Percentiles rank a stretch among this genome's conserved stretches.
phyloP scores from a whole-genome alignment of 2,888 invertebrate genomes.

The Drosophila austrosaltans region DNA sequence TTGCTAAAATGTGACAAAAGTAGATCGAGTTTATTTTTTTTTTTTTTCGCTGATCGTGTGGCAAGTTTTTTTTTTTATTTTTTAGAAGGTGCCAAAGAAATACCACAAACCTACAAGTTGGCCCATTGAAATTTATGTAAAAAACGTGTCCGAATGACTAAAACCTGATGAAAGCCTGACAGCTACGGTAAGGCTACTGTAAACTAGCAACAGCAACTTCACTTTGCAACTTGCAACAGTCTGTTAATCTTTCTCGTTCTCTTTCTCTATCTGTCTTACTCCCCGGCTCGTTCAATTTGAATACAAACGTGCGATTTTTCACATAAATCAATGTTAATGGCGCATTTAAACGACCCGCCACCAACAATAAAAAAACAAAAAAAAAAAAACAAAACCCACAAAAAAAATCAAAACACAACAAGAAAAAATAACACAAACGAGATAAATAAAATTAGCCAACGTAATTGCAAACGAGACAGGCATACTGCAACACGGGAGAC shows the following conservation, averaged over 20 bases:
- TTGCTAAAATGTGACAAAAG: slow-evolving; percentile 56
- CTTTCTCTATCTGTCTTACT: slow-evolving; percentile 4
- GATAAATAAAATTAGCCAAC: slow-evolving; percentile 71
- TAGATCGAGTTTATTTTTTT: slow-evolving; percentile 53
- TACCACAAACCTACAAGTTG: slow-evolving; percentile 32
- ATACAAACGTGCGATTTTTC: slow-evolving; percentile 71
- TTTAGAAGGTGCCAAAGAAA: slow-evolving; percentile 52
- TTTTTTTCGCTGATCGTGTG: slow-evolving; percentile 39
- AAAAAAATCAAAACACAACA: slow-evolving; percentile 41
- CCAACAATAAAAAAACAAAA: slow-evolving; percentile 31
- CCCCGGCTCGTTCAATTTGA: slow-evolving; percentile 50
- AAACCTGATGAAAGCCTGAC: slow-evolving; percentile 53
- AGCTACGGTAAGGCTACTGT: slow-evolving; percentile 32
- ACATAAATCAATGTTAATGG: slow-evolving; percentile 74
- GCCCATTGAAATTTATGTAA: slow-evolving; percentile 63
- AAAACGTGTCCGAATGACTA: slow-evolving; percentile 65
- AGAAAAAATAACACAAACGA: slow-evolving; percentile 44
- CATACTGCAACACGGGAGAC: slow-evolving; percentile 29
- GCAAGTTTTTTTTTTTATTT: slow-evolving; percentile 15
- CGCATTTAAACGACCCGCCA: slow-evolving; percentile 64
- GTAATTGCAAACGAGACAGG: slow-evolving; percentile 62
- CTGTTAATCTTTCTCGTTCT: slow-evolving; percentile 32
- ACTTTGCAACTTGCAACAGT: slow-evolving; percentile 32
- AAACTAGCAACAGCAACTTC: slow-evolving; percentile 20
- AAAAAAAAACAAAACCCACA: slow-evolving; percentile 47